These are phyloP conservation scores for Alethe diademata DNA, from an alignment of 2,113 vertebrate species.

Conservation along the genomic window DNA sequence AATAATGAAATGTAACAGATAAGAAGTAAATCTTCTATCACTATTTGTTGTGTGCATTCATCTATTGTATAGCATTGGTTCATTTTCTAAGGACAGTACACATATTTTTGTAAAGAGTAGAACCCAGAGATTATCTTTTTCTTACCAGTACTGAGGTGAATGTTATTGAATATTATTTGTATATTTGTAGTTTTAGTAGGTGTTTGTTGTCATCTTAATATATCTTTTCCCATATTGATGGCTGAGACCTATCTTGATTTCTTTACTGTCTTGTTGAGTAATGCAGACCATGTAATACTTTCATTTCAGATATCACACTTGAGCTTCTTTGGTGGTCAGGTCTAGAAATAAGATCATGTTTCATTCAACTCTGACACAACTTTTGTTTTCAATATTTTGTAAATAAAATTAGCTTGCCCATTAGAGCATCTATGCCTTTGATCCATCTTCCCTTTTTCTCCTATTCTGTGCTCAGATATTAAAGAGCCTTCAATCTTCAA, in stretches of 20 bases:
- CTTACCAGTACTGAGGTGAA: neutral
- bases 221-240: neutral
- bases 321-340: neutral
- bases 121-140: neutral
- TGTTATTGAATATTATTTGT: neutral
- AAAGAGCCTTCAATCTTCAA: neutral
- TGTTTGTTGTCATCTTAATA: neutral
- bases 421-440: neutral
- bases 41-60: neutral
- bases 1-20: neutral
- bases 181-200: neutral
- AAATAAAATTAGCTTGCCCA: neutral
- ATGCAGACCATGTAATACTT: neutral
- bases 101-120: neutral
- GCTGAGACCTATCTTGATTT: neutral
- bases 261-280: neutral
- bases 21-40: neutral
- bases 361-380: neutral
- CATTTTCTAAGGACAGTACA: neutral
- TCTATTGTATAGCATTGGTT: neutral
- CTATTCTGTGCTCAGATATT: neutral
- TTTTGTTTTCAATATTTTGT: neutral
- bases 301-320: neutral
- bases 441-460: neutral
- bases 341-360: neutral